These are phyloP conservation scores for Trichomycterus rosablanca DNA, from an alignment of 2,113 vertebrate genomes.

Conservation along the genomic window DNA sequence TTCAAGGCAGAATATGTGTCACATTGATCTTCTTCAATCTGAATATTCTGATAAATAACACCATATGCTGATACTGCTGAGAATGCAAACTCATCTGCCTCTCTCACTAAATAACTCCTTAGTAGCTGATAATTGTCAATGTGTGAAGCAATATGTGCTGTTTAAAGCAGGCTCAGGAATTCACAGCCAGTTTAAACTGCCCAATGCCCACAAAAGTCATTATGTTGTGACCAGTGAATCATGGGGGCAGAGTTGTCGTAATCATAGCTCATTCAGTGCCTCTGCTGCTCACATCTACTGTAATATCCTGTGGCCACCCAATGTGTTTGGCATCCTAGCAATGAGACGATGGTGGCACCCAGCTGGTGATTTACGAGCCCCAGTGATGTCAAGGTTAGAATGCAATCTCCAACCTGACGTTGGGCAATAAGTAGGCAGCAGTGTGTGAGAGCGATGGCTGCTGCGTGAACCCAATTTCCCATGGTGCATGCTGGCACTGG, in stretches of 20 bases:
- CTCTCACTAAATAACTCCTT: constrained; percentile 1
- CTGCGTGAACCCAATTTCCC: constrained; percentile 15
- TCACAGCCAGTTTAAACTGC: background rate
- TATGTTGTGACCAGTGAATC: constrained; percentile 7
- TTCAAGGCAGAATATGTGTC: constrained; percentile 36
- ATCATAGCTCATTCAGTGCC: constrained; percentile 21
- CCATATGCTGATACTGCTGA: background rate
- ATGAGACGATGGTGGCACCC: constrained; percentile 19
- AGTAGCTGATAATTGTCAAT: constrained; percentile 11
- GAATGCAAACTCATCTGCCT: background rate
- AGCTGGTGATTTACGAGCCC: constrained; percentile 48
- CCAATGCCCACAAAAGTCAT: constrained; percentile 1
- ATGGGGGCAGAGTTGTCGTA: background rate
- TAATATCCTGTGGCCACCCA: constrained; percentile 28
- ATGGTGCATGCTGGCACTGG: constrained; percentile 12
- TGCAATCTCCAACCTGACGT: constrained; percentile 50
- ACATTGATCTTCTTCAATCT: constrained; percentile 29
- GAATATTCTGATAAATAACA: constrained; percentile 30
- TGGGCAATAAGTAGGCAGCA: constrained; percentile 30
- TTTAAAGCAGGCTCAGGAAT: background rate
- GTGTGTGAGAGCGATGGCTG: constrained; percentile 1
- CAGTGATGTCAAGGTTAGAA: constrained; percentile 58
- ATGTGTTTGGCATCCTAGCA: constrained; percentile 18
- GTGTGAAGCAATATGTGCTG: background rate
- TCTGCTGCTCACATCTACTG: constrained; percentile 16